These are phyloP conservation scores for Opisthograptis luteolata DNA, from an alignment of 2,888 invertebrate genomes.

Conservation along the genomic window DNA sequence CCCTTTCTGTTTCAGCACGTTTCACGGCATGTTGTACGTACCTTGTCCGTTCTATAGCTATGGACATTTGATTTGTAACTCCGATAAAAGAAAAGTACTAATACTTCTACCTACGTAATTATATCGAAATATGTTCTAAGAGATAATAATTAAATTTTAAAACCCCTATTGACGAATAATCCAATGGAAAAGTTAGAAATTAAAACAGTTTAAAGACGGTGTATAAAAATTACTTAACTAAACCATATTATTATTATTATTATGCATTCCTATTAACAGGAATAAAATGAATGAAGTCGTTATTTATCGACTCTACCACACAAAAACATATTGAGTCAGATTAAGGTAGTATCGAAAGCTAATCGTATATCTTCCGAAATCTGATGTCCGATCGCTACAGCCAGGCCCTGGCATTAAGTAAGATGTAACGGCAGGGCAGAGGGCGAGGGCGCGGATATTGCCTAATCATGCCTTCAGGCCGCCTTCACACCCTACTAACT, in stretches of 20 bases:
- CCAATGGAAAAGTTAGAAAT: too few species aligned
- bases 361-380: conserved; percentile 64
- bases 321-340: conserved; percentile 35
- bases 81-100: too few species aligned
- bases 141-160: too few species aligned
- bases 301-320: conserved; percentile 1
- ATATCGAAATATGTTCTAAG: too few species aligned
- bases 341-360: conserved; percentile 51
- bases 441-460: conserved; percentile 78
- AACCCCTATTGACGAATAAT: too few species aligned
- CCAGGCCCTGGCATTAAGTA: conserved; percentile 69
- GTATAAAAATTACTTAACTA: too few species aligned
- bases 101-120: too few species aligned
- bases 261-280: too few species aligned
- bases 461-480: conserved; percentile 73
- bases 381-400: conserved; percentile 70
- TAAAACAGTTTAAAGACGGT: too few species aligned
- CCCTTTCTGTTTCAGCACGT: conserved; percentile 26
- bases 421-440: conserved; percentile 74
- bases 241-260: too few species aligned
- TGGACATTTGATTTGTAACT: not conserved
- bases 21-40: conserved; percentile 6
- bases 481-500: conserved; percentile 80
- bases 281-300: not conserved
- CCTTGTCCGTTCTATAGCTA: not conserved